These are phyloP conservation scores for Heteromurus nitidus DNA, from an alignment of 2,888 invertebrate species.

Conservation along the genomic window DNA sequence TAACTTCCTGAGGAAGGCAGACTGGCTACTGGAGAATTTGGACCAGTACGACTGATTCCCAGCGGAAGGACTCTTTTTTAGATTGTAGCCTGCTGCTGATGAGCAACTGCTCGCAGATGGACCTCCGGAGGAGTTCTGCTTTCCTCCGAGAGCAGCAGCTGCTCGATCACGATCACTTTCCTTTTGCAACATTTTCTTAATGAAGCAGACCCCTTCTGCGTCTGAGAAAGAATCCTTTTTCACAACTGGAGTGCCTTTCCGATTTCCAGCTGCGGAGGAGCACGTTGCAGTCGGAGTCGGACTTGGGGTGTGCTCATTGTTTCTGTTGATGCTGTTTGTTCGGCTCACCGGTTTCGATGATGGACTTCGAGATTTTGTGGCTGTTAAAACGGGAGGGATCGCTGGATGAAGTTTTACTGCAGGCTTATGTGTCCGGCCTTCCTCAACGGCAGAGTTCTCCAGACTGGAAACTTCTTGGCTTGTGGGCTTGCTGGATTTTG, in stretches of 20 bases:
- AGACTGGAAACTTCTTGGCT: constrained; percentile 60
- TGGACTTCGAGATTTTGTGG: constrained; percentile 34
- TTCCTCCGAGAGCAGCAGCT: constrained; percentile 39
- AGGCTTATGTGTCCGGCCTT: constrained; percentile 26
- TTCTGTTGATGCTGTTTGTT: constrained; percentile 19
- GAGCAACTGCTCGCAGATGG: neutral
- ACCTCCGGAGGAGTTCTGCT: constrained; percentile 19
- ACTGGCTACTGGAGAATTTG: constrained; percentile 68
- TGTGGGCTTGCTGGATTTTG: constrained; percentile 52
- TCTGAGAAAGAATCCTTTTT: constrained; percentile 70
- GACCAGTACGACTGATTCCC: constrained; percentile 72
- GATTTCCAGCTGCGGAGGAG: constrained; percentile 10
- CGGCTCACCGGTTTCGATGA: constrained; percentile 27
- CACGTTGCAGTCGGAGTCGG: constrained; percentile 31
- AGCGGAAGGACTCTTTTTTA: constrained; percentile 72
- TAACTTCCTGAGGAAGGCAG: constrained; percentile 69
- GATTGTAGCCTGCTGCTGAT: constrained; percentile 41
- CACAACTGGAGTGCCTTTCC: constrained; percentile 60
- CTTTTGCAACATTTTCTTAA: constrained; percentile 71
- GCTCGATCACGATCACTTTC: constrained; percentile 63
- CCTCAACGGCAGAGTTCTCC: constrained; percentile 64
- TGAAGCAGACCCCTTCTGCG: constrained; percentile 71
- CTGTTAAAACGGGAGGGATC: constrained; percentile 51
- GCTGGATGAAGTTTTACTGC: constrained; percentile 49
- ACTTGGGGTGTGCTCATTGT: constrained; percentile 52